Conservation (phyloP, 2,113 vertebrate genomes). For the Leptobrachium leishanense region DNA sequence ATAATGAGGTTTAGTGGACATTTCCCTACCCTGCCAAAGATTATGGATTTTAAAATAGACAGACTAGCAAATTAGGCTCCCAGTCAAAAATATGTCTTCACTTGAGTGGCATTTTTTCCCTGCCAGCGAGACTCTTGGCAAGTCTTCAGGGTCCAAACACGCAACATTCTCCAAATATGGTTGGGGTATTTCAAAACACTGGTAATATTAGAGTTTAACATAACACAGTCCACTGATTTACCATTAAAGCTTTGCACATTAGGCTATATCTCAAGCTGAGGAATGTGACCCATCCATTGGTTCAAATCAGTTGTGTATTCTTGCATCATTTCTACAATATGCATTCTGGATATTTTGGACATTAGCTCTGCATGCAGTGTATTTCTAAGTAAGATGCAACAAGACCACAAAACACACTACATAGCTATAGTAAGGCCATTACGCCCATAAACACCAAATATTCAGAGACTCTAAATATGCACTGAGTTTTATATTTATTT, state of each 20-base stretch:
- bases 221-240: slow-evolving; percentile 65
- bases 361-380: too few species aligned
- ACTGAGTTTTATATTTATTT: too few species aligned
- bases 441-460: too few species aligned
- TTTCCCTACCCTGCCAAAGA: slow-evolving; percentile 31
- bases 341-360: slow-evolving; percentile 17
- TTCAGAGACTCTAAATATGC: too few species aligned
- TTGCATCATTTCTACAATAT: slow-evolving; percentile 61
- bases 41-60: slow-evolving; percentile 53
- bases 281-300: slow-evolving; percentile 71
- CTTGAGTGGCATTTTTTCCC: slow-evolving; percentile 68
- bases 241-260: slow-evolving; percentile 63
- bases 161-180: slow-evolving; percentile 72
- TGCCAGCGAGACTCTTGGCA: slow-evolving; percentile 74
- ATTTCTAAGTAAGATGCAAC: too few species aligned
- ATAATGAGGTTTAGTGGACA: slow-evolving; percentile 26
- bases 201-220: slow-evolving; percentile 70
- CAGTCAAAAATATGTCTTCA: slow-evolving; percentile 62
- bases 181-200: slow-evolving; percentile 70
- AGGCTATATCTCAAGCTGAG: slow-evolving; percentile 67
- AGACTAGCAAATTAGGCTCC: slow-evolving; percentile 57
- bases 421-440: too few species aligned
- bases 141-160: slow-evolving; percentile 52
- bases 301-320: slow-evolving; percentile 61
- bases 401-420: too few species aligned